phyloP scores from a whole-genome alignment of 2,113 vertebrate species.

The Aegithalos caudatus region DNA sequence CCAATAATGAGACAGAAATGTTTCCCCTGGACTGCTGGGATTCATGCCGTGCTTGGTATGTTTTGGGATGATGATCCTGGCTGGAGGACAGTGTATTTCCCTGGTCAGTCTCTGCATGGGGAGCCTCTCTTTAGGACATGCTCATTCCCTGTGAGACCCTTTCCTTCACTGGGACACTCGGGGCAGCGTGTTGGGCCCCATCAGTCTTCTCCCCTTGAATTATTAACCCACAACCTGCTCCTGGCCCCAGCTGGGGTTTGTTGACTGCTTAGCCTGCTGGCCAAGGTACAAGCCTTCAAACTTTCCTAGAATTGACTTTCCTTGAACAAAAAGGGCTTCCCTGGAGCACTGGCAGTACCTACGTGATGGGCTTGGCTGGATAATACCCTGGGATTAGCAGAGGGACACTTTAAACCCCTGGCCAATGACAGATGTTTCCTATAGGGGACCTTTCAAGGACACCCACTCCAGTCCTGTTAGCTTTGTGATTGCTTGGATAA shows the following conservation, averaged over 20 bases:
- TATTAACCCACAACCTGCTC: slow-evolving; percentile 61
- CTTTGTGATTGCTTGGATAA: slow-evolving; percentile 33
- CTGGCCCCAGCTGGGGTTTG: slow-evolving; percentile 36
- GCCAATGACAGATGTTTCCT: slow-evolving; percentile 30
- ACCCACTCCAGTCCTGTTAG: not conserved
- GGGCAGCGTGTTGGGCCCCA: not conserved
- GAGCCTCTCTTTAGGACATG: not conserved
- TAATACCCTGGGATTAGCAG: slow-evolving; percentile 39
- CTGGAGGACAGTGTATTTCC: not conserved
- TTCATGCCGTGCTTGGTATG: fast-evolving
- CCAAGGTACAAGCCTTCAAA: slow-evolving; percentile 45
- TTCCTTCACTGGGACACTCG: not conserved
- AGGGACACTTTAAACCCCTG: slow-evolving; percentile 29
- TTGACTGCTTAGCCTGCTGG: slow-evolving; percentile 1
- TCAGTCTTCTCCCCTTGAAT: slow-evolving; percentile 21
- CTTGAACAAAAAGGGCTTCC: slow-evolving; percentile 34
- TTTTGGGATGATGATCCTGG: not conserved
- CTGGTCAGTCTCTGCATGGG: not conserved
- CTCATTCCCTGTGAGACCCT: not conserved
- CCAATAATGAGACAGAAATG: not conserved
- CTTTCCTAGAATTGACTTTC: slow-evolving; percentile 51
- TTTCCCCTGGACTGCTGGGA: not conserved
- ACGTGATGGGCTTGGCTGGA: slow-evolving; percentile 34
- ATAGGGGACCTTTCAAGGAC: slow-evolving; percentile 14
- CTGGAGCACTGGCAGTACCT: not conserved